These are phyloP conservation scores for Pollicipes pollicipes DNA, from an alignment of 1,140 invertebrate genomes.

Conservation along the genomic window DNA sequence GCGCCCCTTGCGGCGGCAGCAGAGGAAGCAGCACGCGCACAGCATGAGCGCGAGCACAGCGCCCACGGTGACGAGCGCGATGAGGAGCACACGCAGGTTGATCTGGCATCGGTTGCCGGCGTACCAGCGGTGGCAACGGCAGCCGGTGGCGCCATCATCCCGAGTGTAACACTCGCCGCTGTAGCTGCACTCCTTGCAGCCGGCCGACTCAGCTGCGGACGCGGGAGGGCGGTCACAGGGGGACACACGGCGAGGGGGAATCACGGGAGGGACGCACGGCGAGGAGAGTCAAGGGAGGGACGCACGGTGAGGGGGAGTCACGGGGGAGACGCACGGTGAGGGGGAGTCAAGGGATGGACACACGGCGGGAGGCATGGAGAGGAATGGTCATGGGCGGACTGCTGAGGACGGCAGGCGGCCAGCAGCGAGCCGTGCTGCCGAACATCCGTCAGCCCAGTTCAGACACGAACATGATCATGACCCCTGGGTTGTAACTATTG, in stretches of 20 bases:
- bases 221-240: too few relatives aligned
- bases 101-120: constrained; percentile 18
- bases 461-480: too few relatives aligned
- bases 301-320: background rate
- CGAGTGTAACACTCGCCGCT: constrained; percentile 17
- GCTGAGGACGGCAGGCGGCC: too few relatives aligned
- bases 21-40: constrained; percentile 15
- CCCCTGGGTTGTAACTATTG: too few relatives aligned
- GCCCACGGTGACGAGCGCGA: constrained; percentile 15
- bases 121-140: constrained; percentile 19
- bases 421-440: too few relatives aligned
- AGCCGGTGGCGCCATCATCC: constrained; percentile 12
- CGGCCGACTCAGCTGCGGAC: constrained; percentile 5
- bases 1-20: constrained; percentile 14
- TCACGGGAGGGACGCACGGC: background rate
- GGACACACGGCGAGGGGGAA: background rate
- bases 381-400: too few relatives aligned
- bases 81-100: constrained; percentile 19
- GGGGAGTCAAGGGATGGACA: too few relatives aligned
- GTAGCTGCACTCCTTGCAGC: constrained; percentile 18
- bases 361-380: too few relatives aligned
- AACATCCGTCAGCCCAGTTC: too few relatives aligned
- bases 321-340: too few relatives aligned
- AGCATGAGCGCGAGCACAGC: constrained; percentile 16
- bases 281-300: background rate